Evolutionary conservation across 2,888 invertebrate genomes (phyloP), one percentile per base, ranked within the genome.

Genomic region (Cataglyphis rosenhaueri): DNA sequence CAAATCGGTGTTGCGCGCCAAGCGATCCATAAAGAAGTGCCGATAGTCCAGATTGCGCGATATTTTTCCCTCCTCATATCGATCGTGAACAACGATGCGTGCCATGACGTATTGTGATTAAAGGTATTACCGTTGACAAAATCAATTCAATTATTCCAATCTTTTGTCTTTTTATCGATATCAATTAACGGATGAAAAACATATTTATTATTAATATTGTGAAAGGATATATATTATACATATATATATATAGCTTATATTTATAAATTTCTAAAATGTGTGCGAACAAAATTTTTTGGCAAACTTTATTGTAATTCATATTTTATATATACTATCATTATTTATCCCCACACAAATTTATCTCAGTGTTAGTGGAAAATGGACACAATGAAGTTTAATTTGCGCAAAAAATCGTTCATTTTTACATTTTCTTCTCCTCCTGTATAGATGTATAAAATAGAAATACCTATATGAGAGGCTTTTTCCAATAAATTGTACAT

Each of bases 11-110:
- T 59, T 61, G 61, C 75, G 21, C 9, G 21, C 6, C 32, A 57
- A 29, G 35, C 81, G 55, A 81, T 82, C 85, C 64, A 81, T 81
- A 76, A 85, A 84, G 85, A 68, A 85, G 75, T 71, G 82, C 70
- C 85, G 81, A 70, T 70, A 84, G 61, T 73, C 61, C 57, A 71
- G 62, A 82, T 84, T 61, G 70, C 81, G 61, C 38, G 25, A 65
- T 48, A 35, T 44, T 79, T 83, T 75, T 70, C 55, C 38, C 32
- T 10, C 29, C 12, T 61, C 38, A 21, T 38, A 35, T 29, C 44
- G 79, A 74, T 73, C 64, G 73, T 66, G 82, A 83, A 70, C 82
- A 83, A 81, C 38, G 64, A 15, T 15, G 44, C 44, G 25, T 8
- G 57, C 18, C 29, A 70, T 18, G 12, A 38, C n/a, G 62, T 75